These are phyloP conservation scores for Hippoglossus hippoglossus DNA, from an alignment of 2,797 vertebrate species.

Conservation along the genomic window DNA sequence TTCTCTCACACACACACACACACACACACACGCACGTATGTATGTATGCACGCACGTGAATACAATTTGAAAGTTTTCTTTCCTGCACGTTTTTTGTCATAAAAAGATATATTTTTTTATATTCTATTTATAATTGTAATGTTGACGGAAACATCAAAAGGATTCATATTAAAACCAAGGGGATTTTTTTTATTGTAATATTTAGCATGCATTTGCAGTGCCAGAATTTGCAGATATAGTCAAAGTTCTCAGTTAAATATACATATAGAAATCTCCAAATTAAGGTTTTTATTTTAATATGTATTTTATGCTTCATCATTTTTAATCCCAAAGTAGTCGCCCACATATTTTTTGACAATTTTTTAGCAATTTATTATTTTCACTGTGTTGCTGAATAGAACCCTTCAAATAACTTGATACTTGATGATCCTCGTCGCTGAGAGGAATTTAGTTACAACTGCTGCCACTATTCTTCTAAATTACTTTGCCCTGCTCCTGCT, in stretches of 20 bases:
- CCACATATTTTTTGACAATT: conserved; percentile 9
- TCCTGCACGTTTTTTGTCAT: conserved; percentile 3
- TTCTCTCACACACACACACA: conserved; percentile 26
- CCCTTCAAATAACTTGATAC: conserved; percentile 46
- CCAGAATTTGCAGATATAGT: not conserved
- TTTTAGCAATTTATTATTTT: conserved; percentile 20
- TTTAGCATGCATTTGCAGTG: conserved; percentile 10
- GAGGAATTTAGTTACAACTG: conserved; percentile 54
- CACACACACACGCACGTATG: conserved; percentile 23
- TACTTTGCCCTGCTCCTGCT: not conserved
- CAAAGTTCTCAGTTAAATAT: not conserved
- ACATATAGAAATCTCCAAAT: conserved; percentile 5
- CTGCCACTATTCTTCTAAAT: conserved; percentile 49
- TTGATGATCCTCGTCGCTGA: conserved; percentile 44
- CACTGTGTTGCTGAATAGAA: conserved; percentile 23
- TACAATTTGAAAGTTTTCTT: conserved; percentile 30
- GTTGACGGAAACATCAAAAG: not conserved
- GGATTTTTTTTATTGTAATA: too few species aligned
- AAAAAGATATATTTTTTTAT: not conserved
- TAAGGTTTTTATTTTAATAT: not conserved
- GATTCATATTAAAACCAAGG: too few species aligned
- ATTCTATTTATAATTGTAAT: not conserved
- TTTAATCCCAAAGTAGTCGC: conserved; percentile 7
- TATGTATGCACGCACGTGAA: not conserved
- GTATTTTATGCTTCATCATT: not conserved